Evolutionary conservation across 2,888 invertebrate genomes (phyloP).

Genomic region (Eledona agricola): DNA sequence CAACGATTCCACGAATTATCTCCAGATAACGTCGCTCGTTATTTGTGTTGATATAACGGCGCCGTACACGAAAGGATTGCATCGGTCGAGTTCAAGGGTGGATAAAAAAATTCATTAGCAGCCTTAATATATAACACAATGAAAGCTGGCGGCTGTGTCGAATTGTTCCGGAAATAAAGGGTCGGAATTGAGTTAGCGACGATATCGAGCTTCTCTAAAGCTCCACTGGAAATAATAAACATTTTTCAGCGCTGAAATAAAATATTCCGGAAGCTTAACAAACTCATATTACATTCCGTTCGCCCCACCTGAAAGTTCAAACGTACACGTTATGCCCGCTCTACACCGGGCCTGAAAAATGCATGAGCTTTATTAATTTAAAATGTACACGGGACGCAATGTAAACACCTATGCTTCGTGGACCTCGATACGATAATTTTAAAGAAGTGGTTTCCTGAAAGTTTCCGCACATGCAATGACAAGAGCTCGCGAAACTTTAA

Average conservation of each 20-base stretch:
- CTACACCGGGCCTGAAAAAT: constrained; percentile 11
- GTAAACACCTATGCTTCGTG: constrained; percentile 1
- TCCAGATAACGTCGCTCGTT: constrained; percentile 20
- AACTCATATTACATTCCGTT: constrained; percentile 12
- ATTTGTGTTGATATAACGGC: constrained; percentile 14
- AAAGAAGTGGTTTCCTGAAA: constrained; percentile 7
- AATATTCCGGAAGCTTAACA: constrained; percentile 20
- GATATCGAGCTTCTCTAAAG: constrained; percentile 10
- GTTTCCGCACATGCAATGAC: constrained; percentile 3
- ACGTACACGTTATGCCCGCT: constrained; percentile 3
- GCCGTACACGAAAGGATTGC: constrained; percentile 5
- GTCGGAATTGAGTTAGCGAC: constrained; percentile 15
- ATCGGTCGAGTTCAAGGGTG: constrained; percentile 16
- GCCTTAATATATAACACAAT: constrained; percentile 15
- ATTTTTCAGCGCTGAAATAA: constrained; percentile 25
- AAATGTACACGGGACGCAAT: constrained; percentile 7
- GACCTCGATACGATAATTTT: constrained; percentile 18
- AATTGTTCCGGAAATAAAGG: constrained; percentile 18
- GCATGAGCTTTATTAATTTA: constrained; percentile 25
- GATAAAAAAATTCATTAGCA: constrained; percentile 10
- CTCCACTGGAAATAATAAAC: constrained; percentile 15
- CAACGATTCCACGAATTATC: constrained; percentile 28
- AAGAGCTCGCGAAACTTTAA: no score
- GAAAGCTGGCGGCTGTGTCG: constrained; percentile 18
- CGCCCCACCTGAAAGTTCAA: constrained; percentile 7